Base-by-base conservation (phyloP, 2,888 invertebrate species). In the Arge pagana region DNA sequence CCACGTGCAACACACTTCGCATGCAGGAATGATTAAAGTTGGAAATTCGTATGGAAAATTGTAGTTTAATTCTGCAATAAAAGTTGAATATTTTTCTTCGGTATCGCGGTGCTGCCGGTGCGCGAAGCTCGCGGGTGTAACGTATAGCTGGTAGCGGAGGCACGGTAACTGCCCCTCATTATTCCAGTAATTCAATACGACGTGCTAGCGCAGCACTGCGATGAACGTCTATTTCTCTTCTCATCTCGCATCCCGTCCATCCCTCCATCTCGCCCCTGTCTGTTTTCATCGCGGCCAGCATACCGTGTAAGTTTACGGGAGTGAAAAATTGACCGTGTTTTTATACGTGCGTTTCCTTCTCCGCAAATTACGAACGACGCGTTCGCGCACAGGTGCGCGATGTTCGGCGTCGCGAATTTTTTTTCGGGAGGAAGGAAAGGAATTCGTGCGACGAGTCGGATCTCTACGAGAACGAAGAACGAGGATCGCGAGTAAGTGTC, bases 101-200 rank as follows among this genome's bases (percentile, higher is more conserved):
- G 52, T 39, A 37, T 21, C 16, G 21, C 37, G n/a, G 18, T 4
- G 23, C 16, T 13, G 16, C 19, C 33, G 36, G 48, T 37, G 39
- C 33, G 48, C 28, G 37, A 52, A 37, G 35, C 52, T 37, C 48
- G n/a, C n/a, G n/a, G n/a, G n/a, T 18, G 52, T 45, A 52, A 52
- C 37, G 48, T 52, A 45, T 37, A 39, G 21, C 21, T 19, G 13
- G 48, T 16, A 28, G 15, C 13, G 13, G 36, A 30, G 28, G 39
- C 28, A 31, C 6, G 48, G 45, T 45, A 28, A 48, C 52, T 39
- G 52, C 37, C 48, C 52, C 52, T 52, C 52, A 48, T 52, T 52
- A 52, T 52, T 37, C 36, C 52, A 37, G 52, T 52, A 52, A 52
- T 52, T 45, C 52, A 36, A 52, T 45, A 39, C 45, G 48, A 30